A percentile compares a stretch with the other conserved stretches of the same genome.
These are phyloP conservation scores for Melanocharis versteri DNA, from an alignment of 2,113 vertebrate species.

Conservation along the genomic window DNA sequence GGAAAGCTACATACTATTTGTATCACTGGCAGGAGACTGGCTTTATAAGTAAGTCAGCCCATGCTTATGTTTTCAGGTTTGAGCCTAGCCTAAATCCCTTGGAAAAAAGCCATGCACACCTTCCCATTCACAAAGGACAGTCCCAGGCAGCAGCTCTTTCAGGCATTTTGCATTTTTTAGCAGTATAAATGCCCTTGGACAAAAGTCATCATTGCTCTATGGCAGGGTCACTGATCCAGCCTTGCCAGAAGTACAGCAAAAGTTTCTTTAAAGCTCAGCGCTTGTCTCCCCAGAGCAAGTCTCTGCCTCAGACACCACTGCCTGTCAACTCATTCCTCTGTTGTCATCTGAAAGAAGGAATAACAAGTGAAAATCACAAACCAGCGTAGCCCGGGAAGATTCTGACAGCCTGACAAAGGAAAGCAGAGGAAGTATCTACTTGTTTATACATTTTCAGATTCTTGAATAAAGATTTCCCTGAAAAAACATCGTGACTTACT, in stretches of 20 bases:
- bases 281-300: not conserved
- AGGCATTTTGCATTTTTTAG: not conserved
- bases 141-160: not conserved
- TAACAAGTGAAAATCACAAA: constrained; percentile 31
- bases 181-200: not conserved
- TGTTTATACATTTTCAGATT: constrained; percentile 6
- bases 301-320: not conserved
- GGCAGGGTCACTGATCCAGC: not conserved
- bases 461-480: not conserved
- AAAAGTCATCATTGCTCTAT: not conserved
- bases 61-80: not conserved
- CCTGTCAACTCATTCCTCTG: constrained; percentile 6
- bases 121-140: not conserved
- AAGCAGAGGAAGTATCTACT: not conserved
- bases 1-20: not conserved
- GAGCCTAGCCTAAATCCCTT: not conserved
- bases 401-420: constrained; percentile 21
- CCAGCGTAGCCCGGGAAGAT: not conserved
- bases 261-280: not conserved
- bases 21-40: not conserved
- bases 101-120: not conserved
- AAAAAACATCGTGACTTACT: constrained; percentile 21
- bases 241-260: not conserved
- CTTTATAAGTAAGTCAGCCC: not conserved
- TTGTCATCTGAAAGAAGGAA: not conserved